Percentiles rank a stretch among this genome's conserved stretches.
These are phyloP conservation scores for Scaptodrosophila lebanonensis DNA, from an alignment of 1,140 invertebrate species.

Conservation along the genomic window DNA sequence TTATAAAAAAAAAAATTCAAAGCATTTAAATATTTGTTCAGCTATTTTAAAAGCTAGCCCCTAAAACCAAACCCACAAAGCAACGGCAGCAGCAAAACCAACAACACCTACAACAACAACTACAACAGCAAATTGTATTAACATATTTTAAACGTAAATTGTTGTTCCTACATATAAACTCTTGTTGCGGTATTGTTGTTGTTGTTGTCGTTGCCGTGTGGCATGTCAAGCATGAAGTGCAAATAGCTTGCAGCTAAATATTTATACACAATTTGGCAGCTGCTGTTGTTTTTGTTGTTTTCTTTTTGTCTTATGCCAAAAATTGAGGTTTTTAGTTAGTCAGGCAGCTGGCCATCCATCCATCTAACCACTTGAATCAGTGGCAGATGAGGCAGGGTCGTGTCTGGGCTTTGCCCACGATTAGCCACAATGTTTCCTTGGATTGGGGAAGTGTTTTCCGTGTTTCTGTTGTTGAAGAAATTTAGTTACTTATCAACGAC, in stretches of 20 bases:
- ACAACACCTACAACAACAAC: constrained; percentile 37
- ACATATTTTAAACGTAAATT: constrained; percentile 68
- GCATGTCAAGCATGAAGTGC: constrained; percentile 29
- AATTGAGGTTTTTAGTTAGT: too few species aligned
- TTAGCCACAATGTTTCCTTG: too few species aligned
- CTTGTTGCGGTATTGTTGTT: neutral
- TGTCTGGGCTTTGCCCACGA: too few species aligned
- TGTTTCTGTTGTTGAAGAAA: too few species aligned
- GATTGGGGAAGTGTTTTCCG: too few species aligned
- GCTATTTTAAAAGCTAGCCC: constrained; percentile 34
- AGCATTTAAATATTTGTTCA: constrained; percentile 46
- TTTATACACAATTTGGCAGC: constrained; percentile 44
- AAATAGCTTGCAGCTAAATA: constrained; percentile 50
- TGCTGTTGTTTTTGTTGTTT: constrained; percentile 32
- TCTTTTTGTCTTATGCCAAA: constrained; percentile 28
- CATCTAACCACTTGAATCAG: too few species aligned
- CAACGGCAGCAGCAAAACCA: constrained; percentile 29
- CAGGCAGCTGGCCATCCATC: too few species aligned
- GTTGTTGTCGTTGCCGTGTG: constrained; percentile 27
- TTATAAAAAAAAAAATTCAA: constrained; percentile 30
- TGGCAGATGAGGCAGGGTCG: too few species aligned
- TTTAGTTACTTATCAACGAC: too few species aligned
- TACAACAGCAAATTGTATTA: constrained; percentile 55
- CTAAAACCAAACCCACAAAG: too few species aligned
- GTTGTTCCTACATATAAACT: neutral